Conservation (phyloP, 2,113 vertebrate genomes). For the Chamaea fasciata region DNA sequence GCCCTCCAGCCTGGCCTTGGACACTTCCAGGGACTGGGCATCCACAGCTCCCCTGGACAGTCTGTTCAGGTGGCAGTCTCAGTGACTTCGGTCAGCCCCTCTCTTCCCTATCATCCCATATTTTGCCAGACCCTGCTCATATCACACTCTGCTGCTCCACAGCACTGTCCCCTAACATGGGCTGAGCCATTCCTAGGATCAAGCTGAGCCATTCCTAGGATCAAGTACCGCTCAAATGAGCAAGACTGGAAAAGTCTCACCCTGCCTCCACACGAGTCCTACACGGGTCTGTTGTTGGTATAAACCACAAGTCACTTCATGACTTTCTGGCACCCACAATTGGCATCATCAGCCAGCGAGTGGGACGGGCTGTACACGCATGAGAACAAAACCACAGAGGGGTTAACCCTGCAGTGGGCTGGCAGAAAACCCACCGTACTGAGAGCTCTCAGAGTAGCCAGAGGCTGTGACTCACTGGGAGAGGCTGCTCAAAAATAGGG, state of each 20-base stretch:
- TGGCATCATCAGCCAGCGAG: neutral
- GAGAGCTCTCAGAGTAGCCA: neutral
- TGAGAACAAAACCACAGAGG: neutral
- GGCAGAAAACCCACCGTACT: neutral
- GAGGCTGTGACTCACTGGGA: neutral
- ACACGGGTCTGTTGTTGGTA: neutral
- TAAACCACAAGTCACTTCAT: neutral
- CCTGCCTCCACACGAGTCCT: fast-evolving
- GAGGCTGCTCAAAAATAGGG: neutral
- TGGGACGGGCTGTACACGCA: neutral
- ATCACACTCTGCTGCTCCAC: fast-evolving
- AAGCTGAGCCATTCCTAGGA: neutral
- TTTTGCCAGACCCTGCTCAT: neutral
- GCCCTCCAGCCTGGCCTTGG: neutral
- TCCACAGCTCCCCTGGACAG: neutral
- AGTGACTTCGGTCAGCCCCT: neutral
- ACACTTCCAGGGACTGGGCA: neutral
- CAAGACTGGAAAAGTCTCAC: neutral
- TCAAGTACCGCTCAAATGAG: neutral
- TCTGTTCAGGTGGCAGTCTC: neutral
- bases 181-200: neutral
- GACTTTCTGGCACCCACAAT: neutral
- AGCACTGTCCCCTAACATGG: neutral
- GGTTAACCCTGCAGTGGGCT: neutral
- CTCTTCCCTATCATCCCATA: fast-evolving